Evolutionary conservation across 2,113 vertebrate species (phyloP).

Genomic region (Datnioides undecimradiatus): DNA sequence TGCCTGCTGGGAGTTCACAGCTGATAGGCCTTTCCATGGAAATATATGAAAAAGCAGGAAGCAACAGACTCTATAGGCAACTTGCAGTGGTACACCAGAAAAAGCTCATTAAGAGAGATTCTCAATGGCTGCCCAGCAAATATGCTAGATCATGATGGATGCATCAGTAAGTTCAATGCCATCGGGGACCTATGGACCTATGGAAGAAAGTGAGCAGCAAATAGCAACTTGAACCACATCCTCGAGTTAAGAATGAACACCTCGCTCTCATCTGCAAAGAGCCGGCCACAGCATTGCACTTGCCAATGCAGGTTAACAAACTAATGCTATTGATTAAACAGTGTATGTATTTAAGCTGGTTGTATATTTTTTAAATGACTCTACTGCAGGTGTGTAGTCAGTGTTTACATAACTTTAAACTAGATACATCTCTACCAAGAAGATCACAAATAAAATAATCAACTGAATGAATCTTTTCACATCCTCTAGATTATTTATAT

Average conservation of each 20-base stretch:
- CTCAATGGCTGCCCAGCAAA: neutral
- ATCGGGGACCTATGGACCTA: too few species aligned
- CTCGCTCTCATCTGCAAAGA: neutral
- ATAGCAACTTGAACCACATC: neutral
- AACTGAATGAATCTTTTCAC: neutral
- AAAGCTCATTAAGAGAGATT: neutral
- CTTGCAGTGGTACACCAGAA: neutral
- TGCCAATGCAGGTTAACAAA: neutral
- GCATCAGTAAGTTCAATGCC: neutral
- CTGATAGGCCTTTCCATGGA: constrained; percentile 50
- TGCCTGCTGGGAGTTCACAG: constrained; percentile 56
- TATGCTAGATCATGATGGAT: neutral
- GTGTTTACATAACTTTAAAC: neutral
- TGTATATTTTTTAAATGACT: too few species aligned
- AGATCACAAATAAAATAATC: neutral
- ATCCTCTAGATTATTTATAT: neutral
- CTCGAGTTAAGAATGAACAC: neutral
- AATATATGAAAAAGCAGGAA: constrained; percentile 44
- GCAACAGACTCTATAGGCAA: constrained; percentile 3
- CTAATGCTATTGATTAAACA: neutral
- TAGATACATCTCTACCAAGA: neutral
- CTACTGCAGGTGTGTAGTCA: neutral
- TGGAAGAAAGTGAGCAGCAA: neutral
- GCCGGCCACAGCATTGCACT: neutral
- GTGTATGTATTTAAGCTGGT: too few species aligned